These are phyloP conservation scores for Philopotamus ludificatus DNA, from an alignment of 1,140 invertebrate genomes.

Conservation along the genomic window DNA sequence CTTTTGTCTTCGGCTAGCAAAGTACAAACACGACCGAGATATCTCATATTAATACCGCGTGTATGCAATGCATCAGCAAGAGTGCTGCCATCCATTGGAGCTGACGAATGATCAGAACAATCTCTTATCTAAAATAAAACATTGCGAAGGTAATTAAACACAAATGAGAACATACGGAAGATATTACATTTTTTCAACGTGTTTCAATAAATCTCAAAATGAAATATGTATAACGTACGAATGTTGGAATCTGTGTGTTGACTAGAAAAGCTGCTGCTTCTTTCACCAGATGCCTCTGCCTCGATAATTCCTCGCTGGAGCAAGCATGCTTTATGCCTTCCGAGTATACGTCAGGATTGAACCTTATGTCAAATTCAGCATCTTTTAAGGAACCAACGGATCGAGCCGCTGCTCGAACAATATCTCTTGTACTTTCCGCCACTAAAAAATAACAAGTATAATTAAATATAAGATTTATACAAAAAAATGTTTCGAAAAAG, in stretches of 20 bases:
- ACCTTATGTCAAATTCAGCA: slow-evolving; percentile 93
- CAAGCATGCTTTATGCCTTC: slow-evolving; percentile 84
- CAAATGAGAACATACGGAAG: too few relatives aligned
- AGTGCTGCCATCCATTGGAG: slow-evolving; percentile 93
- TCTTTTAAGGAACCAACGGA: slow-evolving; percentile 92
- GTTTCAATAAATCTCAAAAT: background rate
- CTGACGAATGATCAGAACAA: slow-evolving; percentile 86
- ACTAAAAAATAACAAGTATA: slow-evolving; percentile 53
- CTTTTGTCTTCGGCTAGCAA: slow-evolving; percentile 76
- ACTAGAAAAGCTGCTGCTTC: slow-evolving; percentile 95
- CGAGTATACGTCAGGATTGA: slow-evolving; percentile 98
- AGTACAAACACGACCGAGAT: slow-evolving; percentile 85
- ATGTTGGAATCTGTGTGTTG: slow-evolving; percentile 88
- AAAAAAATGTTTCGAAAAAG: slow-evolving; percentile 25
- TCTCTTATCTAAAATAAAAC: slow-evolving; percentile 73
- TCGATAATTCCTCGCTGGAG: slow-evolving; percentile 64
- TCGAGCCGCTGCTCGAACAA: slow-evolving; percentile 83
- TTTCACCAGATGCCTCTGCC: slow-evolving; percentile 85
- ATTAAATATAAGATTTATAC: slow-evolving; percentile 8
- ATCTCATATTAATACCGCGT: slow-evolving; percentile 95
- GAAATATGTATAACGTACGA: slow-evolving; percentile 64
- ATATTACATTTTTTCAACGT: background rate
- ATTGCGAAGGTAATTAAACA: background rate
- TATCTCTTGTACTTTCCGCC: slow-evolving; percentile 84
- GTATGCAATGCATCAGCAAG: slow-evolving; percentile 91